A percentile compares a stretch with the other conserved stretches of the same genome.
phyloP scores from a whole-genome alignment of 30 jellyfish, hydroid and myxozoan species.

The Pseudorhiza aurosa region DNA sequence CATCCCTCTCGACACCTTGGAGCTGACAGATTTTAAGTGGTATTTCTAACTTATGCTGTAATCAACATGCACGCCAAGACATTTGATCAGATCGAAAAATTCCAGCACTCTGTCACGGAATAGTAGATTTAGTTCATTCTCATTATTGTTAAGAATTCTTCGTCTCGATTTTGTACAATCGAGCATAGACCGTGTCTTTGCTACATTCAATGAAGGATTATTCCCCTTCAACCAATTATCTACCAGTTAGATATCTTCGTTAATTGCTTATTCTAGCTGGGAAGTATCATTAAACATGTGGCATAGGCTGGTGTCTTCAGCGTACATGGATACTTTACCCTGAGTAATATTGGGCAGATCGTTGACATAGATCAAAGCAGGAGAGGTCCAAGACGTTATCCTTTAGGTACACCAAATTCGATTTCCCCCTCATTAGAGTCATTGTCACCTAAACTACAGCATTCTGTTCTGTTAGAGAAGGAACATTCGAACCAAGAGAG shows the following conservation, averaged over 20 bases:
- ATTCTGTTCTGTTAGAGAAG: background rate
- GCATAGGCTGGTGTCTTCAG: background rate
- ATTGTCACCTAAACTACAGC: background rate
- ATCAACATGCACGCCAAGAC: background rate
- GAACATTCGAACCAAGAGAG: background rate
- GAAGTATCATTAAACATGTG: background rate
- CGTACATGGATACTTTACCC: background rate
- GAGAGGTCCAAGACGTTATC: background rate
- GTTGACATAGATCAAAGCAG: too few relatives aligned
- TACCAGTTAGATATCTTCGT: background rate
- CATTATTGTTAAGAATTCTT: background rate
- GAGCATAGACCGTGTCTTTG: background rate
- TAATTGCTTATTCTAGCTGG: background rate
- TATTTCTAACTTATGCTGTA: background rate
- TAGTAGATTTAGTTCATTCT: background rate
- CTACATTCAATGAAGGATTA: background rate
- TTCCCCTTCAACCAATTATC: background rate
- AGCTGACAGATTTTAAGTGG: background rate
- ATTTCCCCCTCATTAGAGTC: background rate
- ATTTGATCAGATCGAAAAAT: background rate
- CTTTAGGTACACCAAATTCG: background rate
- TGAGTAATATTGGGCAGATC: background rate
- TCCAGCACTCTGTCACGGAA: background rate
- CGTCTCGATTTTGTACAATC: background rate
- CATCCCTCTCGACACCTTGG: background rate